Evolutionary conservation across 2,797 vertebrate genomes (phyloP).

Genomic region (Harpagifer antarcticus): DNA sequence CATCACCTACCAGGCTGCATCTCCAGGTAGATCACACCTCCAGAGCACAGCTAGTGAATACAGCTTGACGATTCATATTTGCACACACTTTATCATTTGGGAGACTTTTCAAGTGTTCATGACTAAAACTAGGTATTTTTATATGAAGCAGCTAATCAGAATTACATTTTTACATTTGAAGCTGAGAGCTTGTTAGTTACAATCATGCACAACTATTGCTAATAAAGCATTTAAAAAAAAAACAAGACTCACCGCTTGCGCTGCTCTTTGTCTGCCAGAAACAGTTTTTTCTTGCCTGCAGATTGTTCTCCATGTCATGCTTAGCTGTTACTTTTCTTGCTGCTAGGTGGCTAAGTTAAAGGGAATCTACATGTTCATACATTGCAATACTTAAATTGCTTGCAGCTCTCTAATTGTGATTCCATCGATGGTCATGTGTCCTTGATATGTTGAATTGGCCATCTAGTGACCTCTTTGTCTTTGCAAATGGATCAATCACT

Average conservation of each 20-base stretch:
- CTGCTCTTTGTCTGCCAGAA: no score
- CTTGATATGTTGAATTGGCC: conserved; percentile 40
- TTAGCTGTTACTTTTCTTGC: background rate
- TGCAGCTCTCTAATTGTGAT: conserved; percentile 10
- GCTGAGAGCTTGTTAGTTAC: background rate
- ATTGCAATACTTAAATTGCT: background rate
- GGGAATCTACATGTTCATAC: background rate
- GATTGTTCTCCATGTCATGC: background rate
- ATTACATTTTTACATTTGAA: background rate
- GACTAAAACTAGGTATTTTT: background rate
- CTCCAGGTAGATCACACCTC: conserved; percentile 89
- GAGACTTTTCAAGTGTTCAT: background rate
- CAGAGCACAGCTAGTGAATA: conserved; percentile 2
- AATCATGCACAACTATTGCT: background rate
- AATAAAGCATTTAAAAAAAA: background rate
- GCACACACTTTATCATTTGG: background rate
- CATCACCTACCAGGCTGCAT: conserved; percentile 96
- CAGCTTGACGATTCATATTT: background rate
- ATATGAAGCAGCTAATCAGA: background rate
- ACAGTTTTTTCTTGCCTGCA: no score
- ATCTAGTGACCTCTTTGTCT: conserved; percentile 38
- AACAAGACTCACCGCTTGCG: no score
- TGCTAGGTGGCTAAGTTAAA: background rate
- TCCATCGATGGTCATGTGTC: conserved; percentile 8
- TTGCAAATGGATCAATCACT: conserved; percentile 31